A percentile compares a stretch with the other conserved stretches of the same genome.
Evolutionary conservation across 2,888 invertebrate genomes (phyloP).

Genomic region (Drosophila suboccidentalis): DNA sequence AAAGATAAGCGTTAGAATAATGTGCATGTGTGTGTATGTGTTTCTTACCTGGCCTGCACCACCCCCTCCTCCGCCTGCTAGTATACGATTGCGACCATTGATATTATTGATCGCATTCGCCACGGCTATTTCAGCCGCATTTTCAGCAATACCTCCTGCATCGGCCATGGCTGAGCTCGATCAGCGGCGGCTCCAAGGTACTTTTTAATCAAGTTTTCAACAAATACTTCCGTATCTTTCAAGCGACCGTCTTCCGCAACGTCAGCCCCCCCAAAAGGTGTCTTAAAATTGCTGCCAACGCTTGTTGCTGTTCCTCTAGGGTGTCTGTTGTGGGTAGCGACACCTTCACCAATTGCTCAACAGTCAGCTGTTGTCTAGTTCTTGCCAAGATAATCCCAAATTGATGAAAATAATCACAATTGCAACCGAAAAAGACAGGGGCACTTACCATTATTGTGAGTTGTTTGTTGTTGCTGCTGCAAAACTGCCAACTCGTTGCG

Average conservation of each 20-base stretch:
- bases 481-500: constrained; percentile 42
- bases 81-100: constrained; percentile 73
- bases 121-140: constrained; percentile 70
- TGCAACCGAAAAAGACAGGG: constrained; percentile 22
- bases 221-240: constrained; percentile 66
- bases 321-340: constrained; percentile 22
- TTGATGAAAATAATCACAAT: constrained; percentile 18
- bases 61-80: constrained; percentile 34
- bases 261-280: constrained; percentile 39
- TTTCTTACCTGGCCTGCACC: constrained; percentile 60
- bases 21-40: background rate
- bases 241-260: constrained; percentile 57
- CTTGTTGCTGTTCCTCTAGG: constrained; percentile 41
- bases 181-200: constrained; percentile 31
- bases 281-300: constrained; percentile 19
- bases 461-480: constrained; percentile 51
- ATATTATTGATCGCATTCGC: constrained; percentile 80
- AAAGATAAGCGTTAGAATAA: constrained; percentile 33
- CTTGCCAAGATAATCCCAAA: constrained; percentile 12
- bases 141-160: constrained; percentile 51
- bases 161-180: constrained; percentile 59
- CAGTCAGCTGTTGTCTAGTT: constrained; percentile 13
- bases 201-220: constrained; percentile 46
- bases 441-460: constrained; percentile 58
- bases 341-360: constrained; percentile 27